Conservation (phyloP, 1,140 invertebrate species). For the Drosophila tsacasi region DNA sequence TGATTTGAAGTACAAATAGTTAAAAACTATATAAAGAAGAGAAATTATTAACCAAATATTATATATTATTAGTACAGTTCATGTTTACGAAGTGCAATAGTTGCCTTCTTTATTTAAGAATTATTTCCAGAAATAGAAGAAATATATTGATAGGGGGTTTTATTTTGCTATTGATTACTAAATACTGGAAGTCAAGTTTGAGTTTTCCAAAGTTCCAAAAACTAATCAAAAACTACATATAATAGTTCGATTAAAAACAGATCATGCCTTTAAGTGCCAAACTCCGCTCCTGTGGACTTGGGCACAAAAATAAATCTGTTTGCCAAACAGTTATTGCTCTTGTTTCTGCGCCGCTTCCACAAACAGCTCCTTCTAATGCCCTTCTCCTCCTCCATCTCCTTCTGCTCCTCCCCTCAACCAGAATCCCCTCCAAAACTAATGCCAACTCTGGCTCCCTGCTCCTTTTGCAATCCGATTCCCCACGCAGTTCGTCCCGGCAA, state of each 20-base stretch:
- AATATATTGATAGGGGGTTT: no score
- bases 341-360: constrained; percentile 62
- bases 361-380: constrained; percentile 19
- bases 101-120: no score
- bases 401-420: not conserved
- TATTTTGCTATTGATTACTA: not conserved
- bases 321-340: constrained; percentile 82
- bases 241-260: not conserved
- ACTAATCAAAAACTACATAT: no score
- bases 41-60: no score
- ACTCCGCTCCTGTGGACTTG: constrained; percentile 44
- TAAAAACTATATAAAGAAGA: not conserved
- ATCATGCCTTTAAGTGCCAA: not conserved
- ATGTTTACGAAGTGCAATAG: not conserved
- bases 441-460: constrained; percentile 27
- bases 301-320: constrained; percentile 78
- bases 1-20: not conserved
- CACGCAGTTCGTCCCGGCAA: constrained; percentile 50
- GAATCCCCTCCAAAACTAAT: constrained; percentile 29
- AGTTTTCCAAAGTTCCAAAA: not conserved
- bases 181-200: no score
- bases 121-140: not conserved
- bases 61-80: not conserved
- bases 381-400: not conserved
- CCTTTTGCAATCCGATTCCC: constrained; percentile 32